Base-by-base conservation (phyloP, 2,113 vertebrate genomes). In the Vulpes lagopus region DNA sequence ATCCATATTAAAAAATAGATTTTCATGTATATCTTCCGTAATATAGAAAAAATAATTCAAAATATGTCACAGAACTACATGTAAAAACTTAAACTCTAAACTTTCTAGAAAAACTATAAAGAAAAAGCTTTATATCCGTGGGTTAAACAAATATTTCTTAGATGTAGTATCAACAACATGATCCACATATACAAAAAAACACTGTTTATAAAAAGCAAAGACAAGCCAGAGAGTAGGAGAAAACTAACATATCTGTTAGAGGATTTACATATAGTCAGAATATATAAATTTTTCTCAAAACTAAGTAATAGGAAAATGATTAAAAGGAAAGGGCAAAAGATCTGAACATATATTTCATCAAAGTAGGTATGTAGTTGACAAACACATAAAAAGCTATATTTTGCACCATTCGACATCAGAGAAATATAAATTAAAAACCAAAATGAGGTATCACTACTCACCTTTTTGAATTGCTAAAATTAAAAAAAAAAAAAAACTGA, bases 51-150 rank as follows among this genome's bases (percentile, higher is more conserved):
- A 93, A 78, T 51, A 92, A 20, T 35, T 51, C 16, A n/a, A 81
- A 86, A 4, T 69, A 14, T 27, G 1, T 32, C 43, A 62, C 11
- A 83, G 32, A 49, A 10, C 15, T 57, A 64, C 32, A 51, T 38
- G 32, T 78, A 71, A 90, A 92, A 90, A 8, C 11, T 49, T 86
- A 43, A 81, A 86, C 57, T 96, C 71, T 60, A 94, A 85, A 94
- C 90, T 85, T 89, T 91, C 35, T 94, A 49, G 10, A 62, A 89
- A 51, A 94, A 80, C 49, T 32, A 22, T 49, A 67, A 3, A 19
- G 38, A 14, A 80, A 96, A 67, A 55, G 59, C 10, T 73, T 74
- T 76, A 14, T 78, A 30, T 87, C 55, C 38, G 87, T 55, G 20
- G 3, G 4, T 71, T 91, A 87, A 78, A 80, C 0, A 25, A 88